These are phyloP conservation scores for Rhogogaster chlorosoma DNA, from an alignment of 2,888 invertebrate species.

Conservation along the genomic window DNA sequence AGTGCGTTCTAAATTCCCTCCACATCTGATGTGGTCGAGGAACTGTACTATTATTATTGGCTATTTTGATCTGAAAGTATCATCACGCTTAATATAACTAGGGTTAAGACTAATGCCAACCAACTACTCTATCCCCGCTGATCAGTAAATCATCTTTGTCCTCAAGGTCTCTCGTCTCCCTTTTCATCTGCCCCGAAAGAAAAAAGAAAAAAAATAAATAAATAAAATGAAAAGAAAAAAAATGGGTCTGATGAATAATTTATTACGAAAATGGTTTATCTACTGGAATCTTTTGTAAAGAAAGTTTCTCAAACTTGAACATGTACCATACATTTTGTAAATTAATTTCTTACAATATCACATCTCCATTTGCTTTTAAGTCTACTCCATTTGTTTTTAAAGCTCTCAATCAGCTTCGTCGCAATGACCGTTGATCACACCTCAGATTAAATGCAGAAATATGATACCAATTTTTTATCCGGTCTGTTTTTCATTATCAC, in stretches of 20 bases:
- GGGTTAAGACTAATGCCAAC: slow-evolving; percentile 50
- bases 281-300: slow-evolving; percentile 4
- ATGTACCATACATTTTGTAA: not conserved
- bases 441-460: not conserved
- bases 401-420: not conserved
- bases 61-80: slow-evolving; percentile 46
- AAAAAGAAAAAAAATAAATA: not conserved
- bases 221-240: not conserved
- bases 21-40: not conserved
- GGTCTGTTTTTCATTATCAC: not conserved
- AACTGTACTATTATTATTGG: slow-evolving; percentile 13
- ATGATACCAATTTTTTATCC: not conserved
- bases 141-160: slow-evolving; percentile 52
- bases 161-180: slow-evolving; percentile 43
- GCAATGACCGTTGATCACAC: not conserved
- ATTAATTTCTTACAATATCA: slow-evolving; percentile 20
- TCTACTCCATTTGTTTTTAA: not conserved
- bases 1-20: not conserved
- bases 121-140: slow-evolving; percentile 56
- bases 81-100: slow-evolving; percentile 49
- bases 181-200: slow-evolving; percentile 27
- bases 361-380: slow-evolving; percentile 13
- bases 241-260: not conserved
- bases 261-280: not conserved
- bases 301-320: not conserved